Evolutionary conservation across 2,888 invertebrate species (phyloP).

Genomic region (Ormyrus labotus): DNA sequence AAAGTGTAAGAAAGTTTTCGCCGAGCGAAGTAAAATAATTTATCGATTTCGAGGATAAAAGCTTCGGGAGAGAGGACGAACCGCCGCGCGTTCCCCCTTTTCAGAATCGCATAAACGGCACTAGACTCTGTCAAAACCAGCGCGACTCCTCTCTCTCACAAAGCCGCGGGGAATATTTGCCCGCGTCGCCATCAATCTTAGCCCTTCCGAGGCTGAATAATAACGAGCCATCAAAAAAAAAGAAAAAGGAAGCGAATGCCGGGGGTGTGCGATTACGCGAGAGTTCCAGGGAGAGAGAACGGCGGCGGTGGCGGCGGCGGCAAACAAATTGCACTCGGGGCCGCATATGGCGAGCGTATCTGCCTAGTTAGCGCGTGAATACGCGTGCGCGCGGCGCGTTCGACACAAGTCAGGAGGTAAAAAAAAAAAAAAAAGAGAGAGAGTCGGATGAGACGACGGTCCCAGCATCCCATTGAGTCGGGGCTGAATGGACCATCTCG

Average conservation of each 20-base stretch:
- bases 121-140: background rate
- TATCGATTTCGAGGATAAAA: too few relatives aligned
- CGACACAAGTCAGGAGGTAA: slow-evolving; percentile 53
- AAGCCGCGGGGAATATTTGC: background rate
- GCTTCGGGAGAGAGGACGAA: too few relatives aligned
- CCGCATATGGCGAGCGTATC: slow-evolving; percentile 59
- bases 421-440: slow-evolving; percentile 57
- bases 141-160: background rate
- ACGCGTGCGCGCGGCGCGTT: slow-evolving; percentile 59
- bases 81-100: background rate
- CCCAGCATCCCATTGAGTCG: slow-evolving; percentile 74
- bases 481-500: slow-evolving; percentile 74
- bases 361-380: slow-evolving; percentile 64
- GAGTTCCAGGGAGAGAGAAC: slow-evolving; percentile 4
- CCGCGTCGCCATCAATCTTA: slow-evolving; percentile 32
- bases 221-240: slow-evolving; percentile 8
- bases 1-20: background rate
- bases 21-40: background rate
- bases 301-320: background rate
- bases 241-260: background rate
- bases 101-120: background rate
- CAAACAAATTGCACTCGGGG: slow-evolving; percentile 44
- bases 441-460: slow-evolving; percentile 53
- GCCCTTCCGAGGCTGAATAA: slow-evolving; percentile 24
- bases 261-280: background rate